Evolutionary conservation across 2,888 invertebrate genomes (phyloP).

Genomic region (Brassicogethes aeneus): DNA sequence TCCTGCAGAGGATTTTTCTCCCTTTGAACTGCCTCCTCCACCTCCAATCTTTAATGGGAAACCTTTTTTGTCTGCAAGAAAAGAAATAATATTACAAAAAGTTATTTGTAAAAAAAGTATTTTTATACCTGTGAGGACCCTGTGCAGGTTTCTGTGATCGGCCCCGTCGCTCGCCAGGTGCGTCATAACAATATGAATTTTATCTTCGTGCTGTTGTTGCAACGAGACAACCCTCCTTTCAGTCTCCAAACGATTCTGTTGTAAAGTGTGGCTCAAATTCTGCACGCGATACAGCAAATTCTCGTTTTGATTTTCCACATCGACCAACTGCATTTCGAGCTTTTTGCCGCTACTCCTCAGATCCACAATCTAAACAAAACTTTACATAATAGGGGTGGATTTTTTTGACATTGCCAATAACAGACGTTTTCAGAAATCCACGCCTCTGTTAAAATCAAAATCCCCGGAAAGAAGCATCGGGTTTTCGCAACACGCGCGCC

Average conservation of each 20-base stretch:
- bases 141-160: slow-evolving; percentile 16
- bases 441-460: too few species aligned
- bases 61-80: slow-evolving; percentile 13
- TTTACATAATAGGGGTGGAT: background rate
- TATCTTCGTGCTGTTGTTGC: slow-evolving; percentile 57
- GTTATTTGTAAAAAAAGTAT: too few species aligned
- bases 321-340: slow-evolving; percentile 63
- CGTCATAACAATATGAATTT: slow-evolving; percentile 51
- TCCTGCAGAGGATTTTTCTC: too few species aligned
- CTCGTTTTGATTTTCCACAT: slow-evolving; percentile 62
- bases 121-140: slow-evolving; percentile 13
- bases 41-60: slow-evolving; percentile 3
- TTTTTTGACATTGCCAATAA: background rate
- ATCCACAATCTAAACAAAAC: slow-evolving; percentile 56
- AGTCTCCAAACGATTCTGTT: slow-evolving; percentile 56
- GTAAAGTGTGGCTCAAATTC: slow-evolving; percentile 54
- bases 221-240: slow-evolving; percentile 51
- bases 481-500: too few species aligned
- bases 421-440: too few species aligned
- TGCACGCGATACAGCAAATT: slow-evolving; percentile 64
- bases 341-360: slow-evolving; percentile 40
- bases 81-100: too few species aligned
- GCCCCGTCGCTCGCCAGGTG: slow-evolving; percentile 32
- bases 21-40: background rate
- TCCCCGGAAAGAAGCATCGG: too few species aligned